A percentile compares a stretch with the other conserved stretches of the same genome.
Conservation (phyloP, 2,113 vertebrate species). For the Passer domesticus region DNA sequence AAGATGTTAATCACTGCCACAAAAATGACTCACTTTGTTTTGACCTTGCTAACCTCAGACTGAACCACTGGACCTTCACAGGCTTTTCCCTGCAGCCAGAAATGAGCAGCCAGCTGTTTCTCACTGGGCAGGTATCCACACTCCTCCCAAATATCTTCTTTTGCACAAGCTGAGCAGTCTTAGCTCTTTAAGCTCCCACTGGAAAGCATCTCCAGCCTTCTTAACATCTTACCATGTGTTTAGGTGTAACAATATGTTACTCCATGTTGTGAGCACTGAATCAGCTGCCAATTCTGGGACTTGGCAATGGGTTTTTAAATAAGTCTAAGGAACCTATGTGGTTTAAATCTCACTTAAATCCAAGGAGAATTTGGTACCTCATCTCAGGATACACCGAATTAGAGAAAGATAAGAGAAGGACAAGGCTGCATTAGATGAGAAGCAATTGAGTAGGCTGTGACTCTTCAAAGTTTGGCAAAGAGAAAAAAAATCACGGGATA, state of each 20-base stretch:
- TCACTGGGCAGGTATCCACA: not conserved
- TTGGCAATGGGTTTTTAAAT: not conserved
- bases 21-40: not conserved
- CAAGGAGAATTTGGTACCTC: not conserved
- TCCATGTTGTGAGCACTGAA: not conserved
- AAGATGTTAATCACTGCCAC: not conserved
- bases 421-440: not conserved
- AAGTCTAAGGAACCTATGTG: not conserved
- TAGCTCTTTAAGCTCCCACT: not conserved
- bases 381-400: not conserved
- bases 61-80: not conserved
- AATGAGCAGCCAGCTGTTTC: not conserved
- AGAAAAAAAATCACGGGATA: not conserved
- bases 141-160: not conserved
- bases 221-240: not conserved
- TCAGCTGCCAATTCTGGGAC: not conserved
- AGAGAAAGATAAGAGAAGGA: not conserved
- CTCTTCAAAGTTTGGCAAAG: not conserved
- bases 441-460: not conserved
- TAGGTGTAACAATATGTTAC: not conserved
- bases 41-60: not conserved
- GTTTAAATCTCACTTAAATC: not conserved
- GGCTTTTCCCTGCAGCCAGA: not conserved
- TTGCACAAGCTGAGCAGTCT: not conserved
- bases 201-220: not conserved